These are phyloP conservation scores for Chydorus sphaericus DNA, from an alignment of 2,888 invertebrate genomes.

Conservation along the genomic window DNA sequence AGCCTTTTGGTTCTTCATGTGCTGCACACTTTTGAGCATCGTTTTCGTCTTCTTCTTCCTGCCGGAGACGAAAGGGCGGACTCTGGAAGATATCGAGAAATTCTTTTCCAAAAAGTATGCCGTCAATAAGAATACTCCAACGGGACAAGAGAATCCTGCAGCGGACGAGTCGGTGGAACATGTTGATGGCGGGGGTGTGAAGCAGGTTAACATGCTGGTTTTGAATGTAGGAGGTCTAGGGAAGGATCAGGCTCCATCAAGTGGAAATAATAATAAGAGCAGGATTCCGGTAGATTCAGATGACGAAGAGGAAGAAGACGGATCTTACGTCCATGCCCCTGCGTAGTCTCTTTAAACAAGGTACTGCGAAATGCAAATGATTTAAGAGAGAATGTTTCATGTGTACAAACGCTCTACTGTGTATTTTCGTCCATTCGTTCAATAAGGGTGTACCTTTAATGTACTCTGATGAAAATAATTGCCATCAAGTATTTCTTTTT, in stretches of 20 bases:
- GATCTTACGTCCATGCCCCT: background rate
- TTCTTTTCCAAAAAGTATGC: constrained; percentile 9
- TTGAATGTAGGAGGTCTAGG: background rate
- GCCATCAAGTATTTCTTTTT: too few relatives aligned
- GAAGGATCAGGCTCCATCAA: background rate
- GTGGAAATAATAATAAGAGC: background rate
- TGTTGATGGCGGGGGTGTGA: too few relatives aligned
- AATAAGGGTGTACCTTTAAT: too few relatives aligned
- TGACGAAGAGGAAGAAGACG: constrained; percentile 14
- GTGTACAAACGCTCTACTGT: too few relatives aligned
- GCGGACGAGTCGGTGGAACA: background rate
- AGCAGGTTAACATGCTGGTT: background rate
- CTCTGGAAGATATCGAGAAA: constrained; percentile 14
- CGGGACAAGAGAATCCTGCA: background rate
- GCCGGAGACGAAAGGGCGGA: constrained; percentile 15
- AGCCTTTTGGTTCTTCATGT: constrained; percentile 15
- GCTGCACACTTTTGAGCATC: constrained; percentile 1
- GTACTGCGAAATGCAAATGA: background rate
- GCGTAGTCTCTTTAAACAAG: background rate
- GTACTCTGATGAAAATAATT: too few relatives aligned
- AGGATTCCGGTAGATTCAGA: constrained; percentile 6
- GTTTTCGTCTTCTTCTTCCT: constrained; percentile 14
- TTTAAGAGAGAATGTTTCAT: too few relatives aligned
- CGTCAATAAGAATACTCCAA: background rate
- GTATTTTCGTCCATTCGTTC: too few relatives aligned